These are phyloP conservation scores for Myrmecophaga tridactyla DNA, from an alignment of 2,113 vertebrate genomes.

Conservation along the genomic window DNA sequence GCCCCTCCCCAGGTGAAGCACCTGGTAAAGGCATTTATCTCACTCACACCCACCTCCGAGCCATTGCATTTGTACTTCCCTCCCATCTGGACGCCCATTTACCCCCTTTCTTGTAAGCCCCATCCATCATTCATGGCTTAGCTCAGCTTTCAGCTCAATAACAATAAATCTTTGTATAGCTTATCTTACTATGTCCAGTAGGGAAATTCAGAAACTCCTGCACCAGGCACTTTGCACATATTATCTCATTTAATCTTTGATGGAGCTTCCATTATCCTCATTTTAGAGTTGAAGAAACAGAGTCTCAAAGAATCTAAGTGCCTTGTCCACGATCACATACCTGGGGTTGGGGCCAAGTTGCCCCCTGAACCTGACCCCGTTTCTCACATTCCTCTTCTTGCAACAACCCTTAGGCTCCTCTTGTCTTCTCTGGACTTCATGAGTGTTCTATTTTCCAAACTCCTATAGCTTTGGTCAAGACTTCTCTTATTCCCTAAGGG, in stretches of 20 bases:
- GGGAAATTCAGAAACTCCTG: background rate
- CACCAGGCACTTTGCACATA: background rate
- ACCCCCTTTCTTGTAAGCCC: background rate
- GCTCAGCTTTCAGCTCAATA: background rate
- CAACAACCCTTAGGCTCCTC: background rate
- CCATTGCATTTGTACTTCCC: background rate
- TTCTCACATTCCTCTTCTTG: background rate
- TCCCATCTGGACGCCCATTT: background rate
- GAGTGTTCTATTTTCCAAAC: background rate
- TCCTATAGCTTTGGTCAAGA: background rate
- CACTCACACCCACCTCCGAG: background rate
- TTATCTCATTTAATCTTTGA: background rate
- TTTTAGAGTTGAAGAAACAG: background rate
- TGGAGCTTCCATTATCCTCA: background rate
- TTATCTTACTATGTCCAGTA: background rate
- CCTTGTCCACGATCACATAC: background rate
- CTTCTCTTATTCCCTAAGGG: background rate
- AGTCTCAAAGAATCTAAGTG: background rate
- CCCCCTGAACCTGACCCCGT: too few species aligned
- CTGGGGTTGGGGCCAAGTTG: background rate
- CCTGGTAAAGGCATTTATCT: background rate
- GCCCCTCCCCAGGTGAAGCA: background rate
- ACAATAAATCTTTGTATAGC: accelerated
- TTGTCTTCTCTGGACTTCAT: background rate
- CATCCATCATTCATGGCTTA: accelerated